Conservation (phyloP, 2,888 invertebrate species). For the Parnassius smintheus region DNA sequence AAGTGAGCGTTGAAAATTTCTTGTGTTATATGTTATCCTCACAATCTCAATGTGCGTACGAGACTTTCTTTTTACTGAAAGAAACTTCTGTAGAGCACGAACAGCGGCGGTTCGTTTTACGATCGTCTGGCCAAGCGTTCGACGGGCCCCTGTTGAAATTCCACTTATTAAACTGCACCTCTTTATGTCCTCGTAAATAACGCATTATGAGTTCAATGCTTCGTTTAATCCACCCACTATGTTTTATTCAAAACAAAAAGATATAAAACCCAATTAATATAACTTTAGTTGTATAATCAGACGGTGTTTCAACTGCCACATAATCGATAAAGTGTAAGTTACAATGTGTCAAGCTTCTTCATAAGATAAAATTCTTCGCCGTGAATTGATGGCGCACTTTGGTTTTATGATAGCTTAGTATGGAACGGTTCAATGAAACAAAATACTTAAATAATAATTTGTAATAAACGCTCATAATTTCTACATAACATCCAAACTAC, state of each 20-base stretch:
- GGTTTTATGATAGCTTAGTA: constrained; percentile 6
- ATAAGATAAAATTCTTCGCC: constrained; percentile 21
- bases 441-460: too few species aligned
- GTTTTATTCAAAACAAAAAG: constrained; percentile 34
- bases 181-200: constrained; percentile 66
- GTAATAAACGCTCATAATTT: too few species aligned
- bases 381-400: constrained; percentile 17
- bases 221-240: constrained; percentile 50
- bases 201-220: constrained; percentile 65
- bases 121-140: constrained; percentile 40
- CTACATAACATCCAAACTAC: too few species aligned
- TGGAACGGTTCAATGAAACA: neutral
- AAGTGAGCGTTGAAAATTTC: constrained; percentile 8
- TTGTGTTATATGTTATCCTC: neutral
- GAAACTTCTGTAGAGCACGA: constrained; percentile 34
- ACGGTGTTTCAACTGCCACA: constrained; percentile 12
- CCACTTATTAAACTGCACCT: constrained; percentile 63
- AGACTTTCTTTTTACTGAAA: constrained; percentile 31
- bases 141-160: constrained; percentile 54
- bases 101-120: constrained; percentile 41
- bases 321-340: constrained; percentile 12
- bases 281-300: constrained; percentile 28
- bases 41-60: neutral
- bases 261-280: neutral
- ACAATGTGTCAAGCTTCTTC: constrained; percentile 4